Percentiles rank a stretch among this genome's conserved stretches.
Conservation (phyloP, 2,888 invertebrate genomes). For the Folsomia candida region DNA sequence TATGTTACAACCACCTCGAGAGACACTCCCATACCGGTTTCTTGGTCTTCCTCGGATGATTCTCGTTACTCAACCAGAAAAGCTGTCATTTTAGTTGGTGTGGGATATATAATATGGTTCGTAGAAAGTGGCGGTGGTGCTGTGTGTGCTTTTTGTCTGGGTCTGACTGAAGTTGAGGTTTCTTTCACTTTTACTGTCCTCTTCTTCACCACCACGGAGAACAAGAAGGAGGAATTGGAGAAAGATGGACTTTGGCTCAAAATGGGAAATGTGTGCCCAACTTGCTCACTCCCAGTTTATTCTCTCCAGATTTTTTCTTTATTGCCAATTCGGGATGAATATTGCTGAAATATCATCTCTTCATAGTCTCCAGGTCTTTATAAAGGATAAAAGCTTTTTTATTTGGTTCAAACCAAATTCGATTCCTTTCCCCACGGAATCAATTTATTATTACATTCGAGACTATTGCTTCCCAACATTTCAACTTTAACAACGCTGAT, state of each 20-base stretch:
- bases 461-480: not conserved
- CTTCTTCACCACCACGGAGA: too few species aligned
- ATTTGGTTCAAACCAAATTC: conserved; percentile 4
- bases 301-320: conserved; percentile 12
- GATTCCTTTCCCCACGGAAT: conserved; percentile 8
- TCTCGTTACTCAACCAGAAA: not conserved
- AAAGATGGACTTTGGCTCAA: conserved; percentile 11
- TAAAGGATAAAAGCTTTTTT: conserved; percentile 2
- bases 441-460: conserved; percentile 20
- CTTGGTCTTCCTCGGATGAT: not conserved
- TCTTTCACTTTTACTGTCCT: too few species aligned
- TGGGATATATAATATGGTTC: not conserved
- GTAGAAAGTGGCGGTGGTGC: not conserved
- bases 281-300: too few species aligned
- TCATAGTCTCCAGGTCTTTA: conserved; percentile 4
- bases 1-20: not conserved
- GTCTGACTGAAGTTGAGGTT: too few species aligned
- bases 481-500: not conserved
- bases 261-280: conserved; percentile 9
- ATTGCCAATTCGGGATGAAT: conserved; percentile 17
- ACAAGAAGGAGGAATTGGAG: not conserved
- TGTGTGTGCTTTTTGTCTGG: not conserved
- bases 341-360: conserved; percentile 18
- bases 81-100: not conserved
- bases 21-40: not conserved